Base-by-base conservation (phyloP, 2,113 vertebrate genomes). In the Nibea coibor region DNA sequence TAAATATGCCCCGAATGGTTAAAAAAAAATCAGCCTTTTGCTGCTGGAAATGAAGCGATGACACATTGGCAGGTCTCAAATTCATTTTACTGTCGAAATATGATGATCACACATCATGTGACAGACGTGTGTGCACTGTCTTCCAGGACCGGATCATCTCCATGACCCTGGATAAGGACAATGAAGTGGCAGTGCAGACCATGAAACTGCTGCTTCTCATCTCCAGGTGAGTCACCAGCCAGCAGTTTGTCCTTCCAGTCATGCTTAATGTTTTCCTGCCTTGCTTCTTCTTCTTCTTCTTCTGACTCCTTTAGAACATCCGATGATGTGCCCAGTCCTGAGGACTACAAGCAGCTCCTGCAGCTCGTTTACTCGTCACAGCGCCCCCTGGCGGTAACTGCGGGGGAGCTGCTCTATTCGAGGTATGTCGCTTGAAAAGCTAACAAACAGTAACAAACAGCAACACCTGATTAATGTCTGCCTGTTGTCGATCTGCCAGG, bases 141-240 rank as follows among this genome's bases (percentile, higher is more conserved):
- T 88, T 87, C 61, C 86, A 98, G 97, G 96, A 96, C 67, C 95
- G 97, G 88, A 95, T 98, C 90, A 91, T 97, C 82, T 97, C 97
- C 82, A 97, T 98, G 97, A 95, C 95, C 68, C 92, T 97, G 94
- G 97, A 98, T 90, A 97, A 96, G 89, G 97, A 98, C 93, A 95
- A 95, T 74, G 97, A 98, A 88, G 97, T 98, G 87, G 95, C 96
- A 22, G 94, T 97, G 72, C 97, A 97, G 94, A 94, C 96, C 80
- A 94, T 98, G 95, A 97, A 96, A 91, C 95, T 98, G 67, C 94
- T 97, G 88, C 89, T 96, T 65, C 92, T 96, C 84, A 96, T 98
- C 87, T 96, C 96, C 83, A 95, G 95, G 97, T 98, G 93, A 95
- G 96, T 94, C 87, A 84, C 76, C 53, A 4, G 72, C 77, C 66